Evolutionary conservation across 1,140 invertebrate genomes (phyloP).

Genomic region (Ganaspis sp.): DNA sequence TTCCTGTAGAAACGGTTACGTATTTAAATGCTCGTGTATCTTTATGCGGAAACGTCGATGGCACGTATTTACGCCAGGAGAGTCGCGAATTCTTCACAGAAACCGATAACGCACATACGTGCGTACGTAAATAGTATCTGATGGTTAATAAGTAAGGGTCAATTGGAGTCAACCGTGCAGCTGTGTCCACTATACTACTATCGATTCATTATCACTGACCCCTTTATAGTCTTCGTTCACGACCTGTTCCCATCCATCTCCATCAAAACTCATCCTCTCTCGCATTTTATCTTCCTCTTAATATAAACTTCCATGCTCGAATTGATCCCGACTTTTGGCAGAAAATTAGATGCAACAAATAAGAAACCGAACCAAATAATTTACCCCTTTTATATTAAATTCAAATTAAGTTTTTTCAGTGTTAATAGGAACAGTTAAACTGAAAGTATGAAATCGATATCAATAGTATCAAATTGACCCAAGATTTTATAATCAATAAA

Average conservation of each 20-base stretch:
- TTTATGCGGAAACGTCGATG: conserved; percentile 18
- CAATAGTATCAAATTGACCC: no score
- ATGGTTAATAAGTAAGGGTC: conserved; percentile 23
- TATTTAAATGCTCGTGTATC: neutral
- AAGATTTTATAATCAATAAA: no score
- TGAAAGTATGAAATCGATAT: no score
- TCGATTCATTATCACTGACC: conserved; percentile 27
- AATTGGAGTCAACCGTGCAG: conserved; percentile 25
- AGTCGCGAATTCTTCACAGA: conserved; percentile 4
- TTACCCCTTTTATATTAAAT: no score
- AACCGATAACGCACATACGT: conserved; percentile 15
- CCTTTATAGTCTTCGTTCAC: neutral
- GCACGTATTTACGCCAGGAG: conserved; percentile 7
- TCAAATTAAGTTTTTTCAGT: no score
- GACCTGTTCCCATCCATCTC: conserved; percentile 18
- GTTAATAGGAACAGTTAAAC: no score
- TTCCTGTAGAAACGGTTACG: neutral
- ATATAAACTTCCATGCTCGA: neutral
- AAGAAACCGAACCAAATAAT: no score
- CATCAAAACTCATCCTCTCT: neutral
- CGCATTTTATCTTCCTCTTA: neutral
- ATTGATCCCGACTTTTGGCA: no score
- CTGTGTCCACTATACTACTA: conserved; percentile 21
- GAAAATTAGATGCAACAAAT: no score
- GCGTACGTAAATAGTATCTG: conserved; percentile 1